Conservation (phyloP, 2,113 vertebrate genomes). For the Taurulus bubalis region DNA sequence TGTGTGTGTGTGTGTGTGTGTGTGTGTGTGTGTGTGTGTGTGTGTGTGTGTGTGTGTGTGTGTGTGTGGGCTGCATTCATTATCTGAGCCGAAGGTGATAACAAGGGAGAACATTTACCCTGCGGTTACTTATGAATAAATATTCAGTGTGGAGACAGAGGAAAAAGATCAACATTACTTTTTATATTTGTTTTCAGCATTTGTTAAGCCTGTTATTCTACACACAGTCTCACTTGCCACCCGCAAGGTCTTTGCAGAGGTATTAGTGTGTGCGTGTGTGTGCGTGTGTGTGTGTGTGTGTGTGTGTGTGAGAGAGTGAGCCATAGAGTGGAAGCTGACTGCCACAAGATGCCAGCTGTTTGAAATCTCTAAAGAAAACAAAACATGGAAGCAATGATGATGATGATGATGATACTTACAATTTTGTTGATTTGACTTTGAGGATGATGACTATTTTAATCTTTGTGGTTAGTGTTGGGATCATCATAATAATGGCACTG, state of each 20-base stretch:
- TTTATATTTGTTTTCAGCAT: constrained; percentile 56
- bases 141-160: constrained; percentile 45
- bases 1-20: constrained; percentile 25
- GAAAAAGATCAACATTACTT: constrained; percentile 59
- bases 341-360: constrained; percentile 47
- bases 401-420: constrained; percentile 1
- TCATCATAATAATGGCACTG: constrained; percentile 2
- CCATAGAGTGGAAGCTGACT: background rate
- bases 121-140: constrained; percentile 61
- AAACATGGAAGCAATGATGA: constrained; percentile 33
- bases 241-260: constrained; percentile 26
- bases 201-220: constrained; percentile 29
- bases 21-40: constrained; percentile 12
- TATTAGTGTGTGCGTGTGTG: constrained; percentile 13
- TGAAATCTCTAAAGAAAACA: constrained; percentile 44
- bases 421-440: constrained; percentile 31
- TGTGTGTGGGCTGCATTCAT: constrained; percentile 44
- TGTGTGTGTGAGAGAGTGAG: background rate
- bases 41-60: constrained; percentile 13
- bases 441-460: constrained; percentile 18
- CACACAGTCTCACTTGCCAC: constrained; percentile 19
- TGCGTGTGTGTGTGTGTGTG: constrained; percentile 1
- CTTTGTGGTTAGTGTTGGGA: background rate
- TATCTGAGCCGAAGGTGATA: constrained; percentile 59
- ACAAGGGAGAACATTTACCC: constrained; percentile 63